Percentiles rank a stretch among this genome's conserved stretches.
Evolutionary conservation across 2,888 invertebrate species (phyloP).

Genomic region (Ganaspis brasiliensis): DNA sequence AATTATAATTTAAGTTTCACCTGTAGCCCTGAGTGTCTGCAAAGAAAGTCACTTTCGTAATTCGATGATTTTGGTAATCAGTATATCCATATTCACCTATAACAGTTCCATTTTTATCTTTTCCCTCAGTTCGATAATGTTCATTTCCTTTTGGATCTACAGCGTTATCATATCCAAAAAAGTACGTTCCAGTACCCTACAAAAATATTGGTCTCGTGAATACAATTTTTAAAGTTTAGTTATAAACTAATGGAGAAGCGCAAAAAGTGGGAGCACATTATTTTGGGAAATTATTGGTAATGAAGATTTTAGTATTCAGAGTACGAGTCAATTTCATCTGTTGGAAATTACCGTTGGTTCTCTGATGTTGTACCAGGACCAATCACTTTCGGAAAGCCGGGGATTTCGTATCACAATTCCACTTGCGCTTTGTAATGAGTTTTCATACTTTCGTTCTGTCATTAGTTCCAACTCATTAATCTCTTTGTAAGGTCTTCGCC

Average conservation of each 20-base stretch:
- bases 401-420: conserved; percentile 35
- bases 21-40: conserved; percentile 61
- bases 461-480: conserved; percentile 41
- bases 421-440: conserved; percentile 35
- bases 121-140: conserved; percentile 88
- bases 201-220: too few species aligned
- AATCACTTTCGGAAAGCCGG: conserved; percentile 75
- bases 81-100: conserved; percentile 87
- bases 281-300: background rate
- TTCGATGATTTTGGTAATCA: conserved; percentile 51
- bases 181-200: conserved; percentile 85
- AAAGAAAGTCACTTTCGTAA: conserved; percentile 56
- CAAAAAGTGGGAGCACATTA: background rate
- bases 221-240: background rate
- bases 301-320: background rate
- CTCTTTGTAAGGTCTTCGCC: conserved; percentile 4
- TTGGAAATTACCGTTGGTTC: conserved; percentile 73
- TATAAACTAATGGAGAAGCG: background rate
- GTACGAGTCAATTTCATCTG: background rate
- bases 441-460: conserved; percentile 17
- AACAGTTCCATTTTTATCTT: conserved; percentile 87
- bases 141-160: conserved; percentile 85
- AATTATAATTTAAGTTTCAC: conserved; percentile 44
- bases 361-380: conserved; percentile 77
- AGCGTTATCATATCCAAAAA: conserved; percentile 87